Percentiles rank a stretch among this genome's conserved stretches.
Evolutionary conservation across 1,140 invertebrate species (phyloP).

Genomic region (Thaumatotibia leucotreta): DNA sequence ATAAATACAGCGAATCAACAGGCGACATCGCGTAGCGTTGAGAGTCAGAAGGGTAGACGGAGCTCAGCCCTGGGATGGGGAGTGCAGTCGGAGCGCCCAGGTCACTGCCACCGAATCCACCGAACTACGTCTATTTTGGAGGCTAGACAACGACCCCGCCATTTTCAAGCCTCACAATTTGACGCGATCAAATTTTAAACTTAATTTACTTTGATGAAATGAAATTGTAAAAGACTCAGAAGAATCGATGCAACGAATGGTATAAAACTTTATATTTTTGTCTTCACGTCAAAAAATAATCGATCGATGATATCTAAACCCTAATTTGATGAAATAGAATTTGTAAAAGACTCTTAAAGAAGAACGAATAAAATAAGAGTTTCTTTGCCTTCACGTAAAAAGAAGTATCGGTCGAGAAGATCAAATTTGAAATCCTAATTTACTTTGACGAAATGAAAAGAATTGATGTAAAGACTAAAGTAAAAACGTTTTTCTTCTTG

Average conservation of each 20-base stretch:
- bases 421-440: constrained; percentile 5
- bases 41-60: neutral
- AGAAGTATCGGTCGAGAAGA: too few species aligned
- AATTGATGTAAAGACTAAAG: neutral
- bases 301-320: too few species aligned
- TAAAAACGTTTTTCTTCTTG: neutral
- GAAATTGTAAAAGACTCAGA: neutral
- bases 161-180: neutral
- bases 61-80: constrained; percentile 20
- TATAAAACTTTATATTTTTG: neutral
- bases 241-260: neutral
- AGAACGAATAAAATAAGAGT: too few species aligned
- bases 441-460: neutral
- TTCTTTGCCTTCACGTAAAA: too few species aligned
- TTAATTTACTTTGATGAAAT: neutral
- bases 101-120: constrained; percentile 64
- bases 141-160: constrained; percentile 36
- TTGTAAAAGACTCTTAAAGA: too few species aligned
- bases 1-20: neutral
- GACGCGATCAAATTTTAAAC: neutral
- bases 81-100: constrained; percentile 53
- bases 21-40: neutral
- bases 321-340: too few species aligned
- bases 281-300: too few species aligned
- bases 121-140: constrained; percentile 54